These are phyloP conservation scores for Apodemus sylvaticus DNA, from an alignment of 2,113 vertebrate species.

Conservation along the genomic window DNA sequence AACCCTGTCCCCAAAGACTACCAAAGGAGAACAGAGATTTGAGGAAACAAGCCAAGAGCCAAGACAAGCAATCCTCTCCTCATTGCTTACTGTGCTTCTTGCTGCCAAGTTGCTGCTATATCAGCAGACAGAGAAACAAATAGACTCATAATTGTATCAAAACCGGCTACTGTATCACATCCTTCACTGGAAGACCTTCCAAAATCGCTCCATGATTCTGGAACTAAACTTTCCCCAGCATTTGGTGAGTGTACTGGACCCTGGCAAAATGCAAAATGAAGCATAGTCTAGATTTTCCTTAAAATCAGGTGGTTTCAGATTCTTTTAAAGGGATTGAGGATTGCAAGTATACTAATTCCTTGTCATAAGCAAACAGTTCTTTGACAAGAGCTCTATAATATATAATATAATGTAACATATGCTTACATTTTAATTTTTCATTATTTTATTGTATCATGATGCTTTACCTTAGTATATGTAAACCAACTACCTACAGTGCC, in stretches of 20 bases:
- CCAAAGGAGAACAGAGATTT: background rate
- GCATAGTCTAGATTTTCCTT: background rate
- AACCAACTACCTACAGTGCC: background rate
- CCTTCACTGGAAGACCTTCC: background rate
- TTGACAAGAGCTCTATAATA: background rate
- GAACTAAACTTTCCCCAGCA: background rate
- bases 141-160: background rate
- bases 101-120: fast-evolving
- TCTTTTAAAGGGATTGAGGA: background rate
- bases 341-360: background rate
- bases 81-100: fast-evolving
- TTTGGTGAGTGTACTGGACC: background rate
- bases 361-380: background rate
- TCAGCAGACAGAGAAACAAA: background rate
- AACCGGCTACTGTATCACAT: background rate
- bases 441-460: background rate
- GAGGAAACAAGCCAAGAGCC: background rate
- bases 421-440: background rate
- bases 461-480: background rate
- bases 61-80: background rate
- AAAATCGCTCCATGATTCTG: background rate
- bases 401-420: background rate
- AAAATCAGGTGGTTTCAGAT: background rate
- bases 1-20: background rate
- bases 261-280: background rate